Conservation (phyloP, 2,113 vertebrate genomes). For the Oncorhynchus masou region DNA sequence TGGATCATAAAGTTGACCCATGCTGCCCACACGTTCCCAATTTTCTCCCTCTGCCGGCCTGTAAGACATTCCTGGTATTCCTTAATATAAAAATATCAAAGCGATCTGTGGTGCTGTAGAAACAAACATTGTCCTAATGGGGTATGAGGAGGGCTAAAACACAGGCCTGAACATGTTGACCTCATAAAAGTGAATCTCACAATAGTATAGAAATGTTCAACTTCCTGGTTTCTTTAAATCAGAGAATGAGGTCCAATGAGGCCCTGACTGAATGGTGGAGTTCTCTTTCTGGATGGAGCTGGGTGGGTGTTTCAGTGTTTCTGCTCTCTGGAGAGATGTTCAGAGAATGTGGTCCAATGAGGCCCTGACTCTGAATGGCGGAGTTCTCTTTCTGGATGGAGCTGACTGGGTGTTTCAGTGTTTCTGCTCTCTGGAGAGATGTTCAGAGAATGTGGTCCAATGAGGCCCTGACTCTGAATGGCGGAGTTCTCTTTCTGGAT, state of each 20-base stretch:
- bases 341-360: not conserved
- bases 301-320: not conserved
- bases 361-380: not conserved
- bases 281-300: not conserved
- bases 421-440: not conserved
- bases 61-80: slow-evolving; percentile 87
- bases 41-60: slow-evolving; percentile 78
- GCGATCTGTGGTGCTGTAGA: slow-evolving; percentile 73
- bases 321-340: not conserved
- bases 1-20: slow-evolving; percentile 81
- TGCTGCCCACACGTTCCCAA: slow-evolving; percentile 83
- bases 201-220: slow-evolving; percentile 16
- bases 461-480: not conserved
- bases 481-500: not conserved
- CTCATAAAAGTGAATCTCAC: slow-evolving; percentile 33
- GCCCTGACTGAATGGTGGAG: not conserved
- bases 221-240: not conserved
- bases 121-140: slow-evolving; percentile 85
- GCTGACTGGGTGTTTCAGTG: not conserved
- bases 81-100: slow-evolving; percentile 91
- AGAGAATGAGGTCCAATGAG: not conserved
- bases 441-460: no score
- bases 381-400: not conserved
- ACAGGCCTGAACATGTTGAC: slow-evolving; percentile 71
- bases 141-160: slow-evolving; percentile 75